These are phyloP conservation scores for Bombus consobrinus DNA, from an alignment of 1,140 invertebrate genomes.

Conservation along the genomic window DNA sequence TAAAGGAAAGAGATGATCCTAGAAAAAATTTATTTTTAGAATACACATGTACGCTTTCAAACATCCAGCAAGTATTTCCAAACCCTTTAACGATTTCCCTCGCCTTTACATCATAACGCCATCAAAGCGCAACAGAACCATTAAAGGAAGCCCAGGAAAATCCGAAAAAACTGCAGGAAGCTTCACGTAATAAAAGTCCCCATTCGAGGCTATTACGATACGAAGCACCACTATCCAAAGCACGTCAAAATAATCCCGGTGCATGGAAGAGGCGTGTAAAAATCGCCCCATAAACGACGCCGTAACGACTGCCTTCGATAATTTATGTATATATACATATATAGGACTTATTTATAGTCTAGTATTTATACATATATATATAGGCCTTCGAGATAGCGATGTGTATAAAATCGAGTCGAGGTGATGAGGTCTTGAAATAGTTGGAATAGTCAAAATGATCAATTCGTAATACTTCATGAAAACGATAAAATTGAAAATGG, in stretches of 20 bases:
- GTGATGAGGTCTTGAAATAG: too few relatives aligned
- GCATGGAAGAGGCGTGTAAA: slow-evolving; percentile 34
- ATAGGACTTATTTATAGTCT: neutral
- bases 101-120: neutral
- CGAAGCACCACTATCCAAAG: neutral
- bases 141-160: neutral
- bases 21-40: neutral
- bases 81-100: neutral
- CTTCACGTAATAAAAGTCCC: neutral
- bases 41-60: neutral
- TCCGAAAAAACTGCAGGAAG: neutral
- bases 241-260: slow-evolving; percentile 24
- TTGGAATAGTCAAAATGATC: neutral
- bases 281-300: slow-evolving; percentile 42
- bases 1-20: neutral
- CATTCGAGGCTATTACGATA: neutral
- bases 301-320: slow-evolving; percentile 49
- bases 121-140: neutral
- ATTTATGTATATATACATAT: slow-evolving; percentile 59
- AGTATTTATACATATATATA: neutral
- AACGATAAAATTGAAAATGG: neutral
- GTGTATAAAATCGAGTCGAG: too few relatives aligned
- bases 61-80: neutral
- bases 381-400: neutral
- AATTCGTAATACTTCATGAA: neutral